These are phyloP conservation scores for Trisateles emortualis DNA, from an alignment of 2,888 invertebrate species.

Conservation along the genomic window DNA sequence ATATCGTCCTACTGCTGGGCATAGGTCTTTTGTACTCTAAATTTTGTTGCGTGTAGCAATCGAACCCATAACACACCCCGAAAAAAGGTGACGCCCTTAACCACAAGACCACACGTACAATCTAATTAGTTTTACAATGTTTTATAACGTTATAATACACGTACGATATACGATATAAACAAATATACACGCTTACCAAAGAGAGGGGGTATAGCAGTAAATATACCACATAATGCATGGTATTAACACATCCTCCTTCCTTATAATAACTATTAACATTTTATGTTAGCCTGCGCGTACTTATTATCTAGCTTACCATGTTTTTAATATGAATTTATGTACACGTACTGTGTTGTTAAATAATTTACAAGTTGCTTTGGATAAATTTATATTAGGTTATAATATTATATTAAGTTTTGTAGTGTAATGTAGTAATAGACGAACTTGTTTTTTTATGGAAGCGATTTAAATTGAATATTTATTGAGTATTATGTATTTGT, in stretches of 20 bases:
- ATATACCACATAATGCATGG: constrained; percentile 25
- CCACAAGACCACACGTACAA: no score
- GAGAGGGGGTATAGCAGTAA: constrained; percentile 13
- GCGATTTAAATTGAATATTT: no score
- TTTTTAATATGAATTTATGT: constrained; percentile 17
- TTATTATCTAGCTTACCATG: constrained; percentile 8
- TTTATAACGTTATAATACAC: constrained; percentile 36
- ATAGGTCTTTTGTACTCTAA: no score
- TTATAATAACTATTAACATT: constrained; percentile 14
- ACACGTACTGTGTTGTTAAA: constrained; percentile 1
- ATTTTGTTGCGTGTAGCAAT: no score
- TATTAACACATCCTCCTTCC: constrained; percentile 6
- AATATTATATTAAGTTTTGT: no score
- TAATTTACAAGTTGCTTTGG: constrained; percentile 9
- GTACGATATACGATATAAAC: constrained; percentile 9
- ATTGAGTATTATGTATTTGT: no score
- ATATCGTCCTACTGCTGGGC: no score
- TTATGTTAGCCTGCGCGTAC: constrained; percentile 14
- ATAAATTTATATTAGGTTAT: background rate
- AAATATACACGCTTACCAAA: constrained; percentile 12
- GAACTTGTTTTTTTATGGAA: no score
- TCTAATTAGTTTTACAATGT: constrained; percentile 31
- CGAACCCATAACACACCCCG: no score
- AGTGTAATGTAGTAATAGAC: no score
- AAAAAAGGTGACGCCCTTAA: no score